A percentile compares a stretch with the other conserved stretches of the same genome.
These are phyloP conservation scores for Brachionus manjavacas DNA, from an alignment of 1,140 invertebrate genomes.

Conservation along the genomic window DNA sequence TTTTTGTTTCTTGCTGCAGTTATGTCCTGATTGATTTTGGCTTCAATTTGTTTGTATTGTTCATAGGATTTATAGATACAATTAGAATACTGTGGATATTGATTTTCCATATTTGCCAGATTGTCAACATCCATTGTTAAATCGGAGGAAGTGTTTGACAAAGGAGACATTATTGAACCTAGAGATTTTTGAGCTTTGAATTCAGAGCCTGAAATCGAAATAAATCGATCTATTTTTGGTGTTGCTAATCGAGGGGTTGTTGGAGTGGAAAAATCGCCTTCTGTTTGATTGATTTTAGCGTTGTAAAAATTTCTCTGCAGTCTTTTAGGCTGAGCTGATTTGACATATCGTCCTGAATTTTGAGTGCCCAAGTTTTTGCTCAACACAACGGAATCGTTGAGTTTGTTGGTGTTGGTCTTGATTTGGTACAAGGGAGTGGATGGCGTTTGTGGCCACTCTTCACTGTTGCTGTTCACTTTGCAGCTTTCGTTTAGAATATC, in stretches of 20 bases:
- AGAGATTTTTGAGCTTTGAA: no score
- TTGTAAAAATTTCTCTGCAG: constrained; percentile 22
- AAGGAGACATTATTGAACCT: no score
- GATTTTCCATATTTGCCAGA: background rate
- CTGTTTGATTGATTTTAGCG: background rate
- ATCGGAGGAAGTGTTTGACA: no score
- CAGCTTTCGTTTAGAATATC: background rate
- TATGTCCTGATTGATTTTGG: background rate
- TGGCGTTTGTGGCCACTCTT: background rate
- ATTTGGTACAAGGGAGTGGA: constrained; percentile 23
- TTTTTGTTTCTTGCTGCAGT: background rate
- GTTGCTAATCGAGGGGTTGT: no score
- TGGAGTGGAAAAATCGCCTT: background rate
- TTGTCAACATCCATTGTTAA: background rate
- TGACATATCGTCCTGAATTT: constrained; percentile 2
- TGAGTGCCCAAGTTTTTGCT: background rate
- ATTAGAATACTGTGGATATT: background rate
- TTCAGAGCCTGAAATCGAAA: no score
- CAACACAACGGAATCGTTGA: background rate
- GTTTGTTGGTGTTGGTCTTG: constrained; percentile 10
- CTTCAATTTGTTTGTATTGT: background rate
- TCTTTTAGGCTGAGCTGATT: constrained; percentile 21
- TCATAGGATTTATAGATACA: background rate
- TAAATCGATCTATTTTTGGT: no score
- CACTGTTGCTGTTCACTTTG: background rate